Base-by-base conservation (phyloP, 2,888 invertebrate species). In the Bhutanitis thaidina region DNA sequence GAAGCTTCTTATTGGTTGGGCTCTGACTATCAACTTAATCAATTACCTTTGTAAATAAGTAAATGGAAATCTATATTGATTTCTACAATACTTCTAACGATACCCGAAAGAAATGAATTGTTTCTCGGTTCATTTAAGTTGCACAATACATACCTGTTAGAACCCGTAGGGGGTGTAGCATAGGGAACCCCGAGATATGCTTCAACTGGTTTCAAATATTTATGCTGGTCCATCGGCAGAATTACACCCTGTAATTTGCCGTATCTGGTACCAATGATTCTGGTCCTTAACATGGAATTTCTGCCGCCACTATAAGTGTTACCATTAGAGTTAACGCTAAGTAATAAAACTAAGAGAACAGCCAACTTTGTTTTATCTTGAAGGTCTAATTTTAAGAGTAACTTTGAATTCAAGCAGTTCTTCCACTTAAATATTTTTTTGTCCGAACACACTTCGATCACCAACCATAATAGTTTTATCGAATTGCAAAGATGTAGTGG, bases 181-280 rank as follows among this genome's bases (percentile, higher is more conserved):
- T 96, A 96, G 7, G 96, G 96, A 34, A 96, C 95, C 10, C 96
- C 96, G 43, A 96, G 90, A 71, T 95, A 96, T 60, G 95, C 94
- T 71, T 95, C 94, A 30, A 95, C 93, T 1, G 95, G 93, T 65
- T 94, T 94, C 64, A 95, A 85, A 74, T 92, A 93, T 59, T 94
- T 93, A 81, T 91, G 94, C 74, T 92, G 93, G 78, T 96, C 95
- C 92, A 95, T 93, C 3, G 95, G 93, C 67, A 94, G 83, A 62
- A 96, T 93, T 39, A 96, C 89, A 2, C 97, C 97, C 74, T 96
- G 96, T 53, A 96, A 87, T 55, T 95, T 93, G 3, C 96, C 96
- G 90, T 96, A 96, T 34, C 95, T 91, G 3, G 96, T 96, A 61
- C 94, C 93, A 48, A 96, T 95, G 62, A 96, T 93, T 60, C 96